Conservation (phyloP, 2,113 vertebrate genomes). For the Balaeniceps rex region DNA sequence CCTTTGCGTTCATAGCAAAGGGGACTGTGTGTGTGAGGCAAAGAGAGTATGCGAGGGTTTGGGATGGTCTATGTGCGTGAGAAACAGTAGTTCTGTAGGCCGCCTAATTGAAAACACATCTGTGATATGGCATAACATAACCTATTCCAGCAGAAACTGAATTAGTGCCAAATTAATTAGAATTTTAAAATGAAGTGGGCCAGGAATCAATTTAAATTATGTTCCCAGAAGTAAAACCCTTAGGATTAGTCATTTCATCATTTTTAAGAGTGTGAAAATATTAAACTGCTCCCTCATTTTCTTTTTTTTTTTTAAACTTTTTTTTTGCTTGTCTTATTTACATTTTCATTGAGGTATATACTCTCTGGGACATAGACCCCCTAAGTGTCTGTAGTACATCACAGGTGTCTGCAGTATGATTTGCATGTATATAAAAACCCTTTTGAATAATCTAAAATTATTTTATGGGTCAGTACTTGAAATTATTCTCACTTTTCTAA, state of each 20-base stretch:
- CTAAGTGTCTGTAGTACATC: neutral
- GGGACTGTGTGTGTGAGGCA: neutral
- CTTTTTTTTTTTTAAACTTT: too few relatives aligned
- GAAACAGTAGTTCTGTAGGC: neutral
- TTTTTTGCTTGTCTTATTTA: neutral
- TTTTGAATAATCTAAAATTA: neutral
- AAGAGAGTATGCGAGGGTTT: neutral
- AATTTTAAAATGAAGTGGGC: constrained; percentile 34
- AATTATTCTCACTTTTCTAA: neutral
- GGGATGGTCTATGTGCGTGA: neutral
- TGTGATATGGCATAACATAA: neutral
- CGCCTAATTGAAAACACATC: neutral
- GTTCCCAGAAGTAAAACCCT: neutral
- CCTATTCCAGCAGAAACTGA: constrained; percentile 5
- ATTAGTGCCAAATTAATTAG: constrained; percentile 52
- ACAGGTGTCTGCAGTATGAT: neutral
- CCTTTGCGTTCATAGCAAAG: neutral
- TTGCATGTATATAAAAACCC: neutral
- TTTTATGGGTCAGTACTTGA: neutral
- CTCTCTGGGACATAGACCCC: neutral
- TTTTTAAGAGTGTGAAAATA: neutral
- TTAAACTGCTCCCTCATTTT: neutral
- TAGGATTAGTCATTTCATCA: neutral
- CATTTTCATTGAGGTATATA: neutral
- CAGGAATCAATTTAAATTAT: constrained; percentile 41